Percentiles rank a stretch among this genome's conserved stretches.
Evolutionary conservation across 2,113 vertebrate genomes (phyloP).

Genomic region (Balaeniceps rex): DNA sequence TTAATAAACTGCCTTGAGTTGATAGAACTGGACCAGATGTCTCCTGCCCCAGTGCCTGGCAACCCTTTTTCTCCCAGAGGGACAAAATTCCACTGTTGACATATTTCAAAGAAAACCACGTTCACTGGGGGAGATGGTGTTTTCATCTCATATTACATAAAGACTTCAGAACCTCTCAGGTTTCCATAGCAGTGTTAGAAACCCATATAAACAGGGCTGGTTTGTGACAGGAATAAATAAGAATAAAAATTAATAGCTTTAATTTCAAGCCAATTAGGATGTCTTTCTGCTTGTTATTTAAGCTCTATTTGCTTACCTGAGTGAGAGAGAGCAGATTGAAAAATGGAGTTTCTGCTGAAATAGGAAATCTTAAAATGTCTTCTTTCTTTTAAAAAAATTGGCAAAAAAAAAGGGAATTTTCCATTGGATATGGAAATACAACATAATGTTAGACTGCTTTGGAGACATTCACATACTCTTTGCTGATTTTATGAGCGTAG

Average conservation of each 20-base stretch:
- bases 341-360: not conserved
- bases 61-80: not conserved
- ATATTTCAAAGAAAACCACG: not conserved
- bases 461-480: not conserved
- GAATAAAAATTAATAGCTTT: slow-evolving; percentile 46
- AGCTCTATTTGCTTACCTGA: not conserved
- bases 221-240: slow-evolving; percentile 18
- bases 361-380: not conserved
- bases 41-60: not conserved
- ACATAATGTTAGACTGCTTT: not conserved
- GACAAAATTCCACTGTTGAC: not conserved
- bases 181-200: slow-evolving; percentile 41
- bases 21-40: not conserved
- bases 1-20: not conserved
- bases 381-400: not conserved
- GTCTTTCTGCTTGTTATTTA: not conserved
- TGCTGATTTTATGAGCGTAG: not conserved
- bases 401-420: not conserved
- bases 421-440: not conserved
- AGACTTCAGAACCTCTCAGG: not conserved
- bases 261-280: slow-evolving; percentile 26
- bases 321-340: not conserved
- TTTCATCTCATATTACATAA: not conserved
- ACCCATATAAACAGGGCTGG: not conserved
- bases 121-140: not conserved